Percentiles rank a stretch among this genome's conserved stretches.
phyloP scores from a whole-genome alignment of 2,113 vertebrate species.

The Syngnathoides biaculeatus region DNA sequence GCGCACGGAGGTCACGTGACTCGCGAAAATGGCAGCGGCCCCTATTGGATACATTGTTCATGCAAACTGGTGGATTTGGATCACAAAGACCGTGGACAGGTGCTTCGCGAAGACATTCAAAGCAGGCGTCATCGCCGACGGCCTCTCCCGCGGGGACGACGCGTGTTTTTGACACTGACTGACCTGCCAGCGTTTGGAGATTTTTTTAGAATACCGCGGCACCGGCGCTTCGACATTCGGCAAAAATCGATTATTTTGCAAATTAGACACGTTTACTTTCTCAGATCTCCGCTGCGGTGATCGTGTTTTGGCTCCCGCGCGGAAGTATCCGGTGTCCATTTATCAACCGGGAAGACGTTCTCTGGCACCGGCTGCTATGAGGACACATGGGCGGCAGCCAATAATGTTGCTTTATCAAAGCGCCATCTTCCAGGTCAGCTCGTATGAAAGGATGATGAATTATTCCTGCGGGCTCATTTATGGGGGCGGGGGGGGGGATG shows the following conservation, averaged over 20 bases:
- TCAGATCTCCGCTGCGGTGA: not conserved
- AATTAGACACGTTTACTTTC: not conserved
- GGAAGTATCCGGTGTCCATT: not conserved
- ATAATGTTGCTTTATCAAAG: constrained; percentile 59
- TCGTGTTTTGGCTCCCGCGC: not conserved
- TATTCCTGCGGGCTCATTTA: constrained; percentile 55
- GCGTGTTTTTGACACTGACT: no score
- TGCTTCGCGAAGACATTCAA: no score
- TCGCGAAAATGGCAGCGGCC: no score
- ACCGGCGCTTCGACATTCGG: not conserved
- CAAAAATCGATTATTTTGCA: not conserved
- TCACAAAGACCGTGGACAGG: no score
- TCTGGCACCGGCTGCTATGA: not conserved
- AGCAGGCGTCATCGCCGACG: not conserved
- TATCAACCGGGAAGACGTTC: not conserved
- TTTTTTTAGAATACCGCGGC: not conserved
- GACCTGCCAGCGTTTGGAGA: no score
- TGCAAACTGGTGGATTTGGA: no score
- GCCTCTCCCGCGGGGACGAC: no score
- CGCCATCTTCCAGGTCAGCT: constrained; percentile 56
- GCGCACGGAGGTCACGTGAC: no score
- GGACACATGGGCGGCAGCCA: constrained; percentile 24
- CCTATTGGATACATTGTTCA: no score
- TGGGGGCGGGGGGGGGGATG: constrained; percentile 36
- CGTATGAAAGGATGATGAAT: constrained; percentile 55